Conservation (phyloP, 2,797 vertebrate genomes). For the Loris lydekkerianus region DNA sequence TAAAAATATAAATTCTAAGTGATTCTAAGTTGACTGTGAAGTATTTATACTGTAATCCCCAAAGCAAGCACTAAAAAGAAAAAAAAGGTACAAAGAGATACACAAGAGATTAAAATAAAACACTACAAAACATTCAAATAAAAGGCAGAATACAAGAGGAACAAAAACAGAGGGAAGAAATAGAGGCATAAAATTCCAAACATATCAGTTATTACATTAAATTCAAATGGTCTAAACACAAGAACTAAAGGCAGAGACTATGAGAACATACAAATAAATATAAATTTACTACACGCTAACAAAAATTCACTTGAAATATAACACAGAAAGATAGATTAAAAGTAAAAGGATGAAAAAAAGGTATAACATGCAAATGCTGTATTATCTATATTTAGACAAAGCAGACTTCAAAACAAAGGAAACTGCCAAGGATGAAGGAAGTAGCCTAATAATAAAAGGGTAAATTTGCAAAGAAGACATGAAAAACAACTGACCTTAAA, state of each 20-base stretch:
- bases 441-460: background rate
- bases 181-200: conserved; percentile 15
- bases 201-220: conserved; percentile 16
- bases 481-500: background rate
- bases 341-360: background rate
- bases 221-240: conserved; percentile 21
- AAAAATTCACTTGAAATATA: conserved; percentile 53
- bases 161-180: background rate
- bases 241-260: background rate
- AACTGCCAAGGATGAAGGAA: background rate
- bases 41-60: background rate
- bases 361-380: background rate
- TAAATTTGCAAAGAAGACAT: conserved; percentile 3
- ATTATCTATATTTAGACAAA: background rate
- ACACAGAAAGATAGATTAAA: background rate
- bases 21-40: background rate
- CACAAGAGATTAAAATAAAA: conserved; percentile 38
- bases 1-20: conserved; percentile 42
- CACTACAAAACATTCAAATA: conserved; percentile 27
- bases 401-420: conserved; percentile 16
- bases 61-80: background rate
- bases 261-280: conserved; percentile 32
- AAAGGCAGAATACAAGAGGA: background rate
- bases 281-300: background rate
- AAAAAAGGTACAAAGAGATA: background rate